A percentile compares a stretch with the other conserved stretches of the same genome.
These are phyloP conservation scores for Polyodon spathula DNA, from an alignment of 2,113 vertebrate species.

Conservation along the genomic window DNA sequence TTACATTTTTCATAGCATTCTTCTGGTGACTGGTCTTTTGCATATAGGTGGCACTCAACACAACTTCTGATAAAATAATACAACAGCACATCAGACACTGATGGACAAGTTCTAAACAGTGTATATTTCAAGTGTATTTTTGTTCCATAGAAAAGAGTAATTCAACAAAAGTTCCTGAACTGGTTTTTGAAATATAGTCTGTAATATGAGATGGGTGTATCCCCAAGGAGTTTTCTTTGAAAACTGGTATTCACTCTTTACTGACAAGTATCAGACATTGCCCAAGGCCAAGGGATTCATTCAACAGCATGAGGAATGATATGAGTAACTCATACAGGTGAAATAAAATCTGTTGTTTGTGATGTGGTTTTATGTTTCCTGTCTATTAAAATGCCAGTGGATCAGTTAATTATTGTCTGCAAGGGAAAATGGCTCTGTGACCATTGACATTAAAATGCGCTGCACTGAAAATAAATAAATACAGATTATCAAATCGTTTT, in stretches of 20 bases:
- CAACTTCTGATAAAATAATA: conserved; percentile 68
- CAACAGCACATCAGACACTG: conserved; percentile 20
- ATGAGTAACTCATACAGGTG: conserved; percentile 38
- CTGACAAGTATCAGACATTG: conserved; percentile 28
- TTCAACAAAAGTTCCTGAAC: conserved; percentile 28
- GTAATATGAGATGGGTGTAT: conserved; percentile 28
- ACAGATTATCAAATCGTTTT: too few species aligned
- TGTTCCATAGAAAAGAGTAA: conserved; percentile 25
- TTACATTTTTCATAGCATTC: conserved; percentile 73
- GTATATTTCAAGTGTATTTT: conserved; percentile 13
- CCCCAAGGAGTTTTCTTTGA: conserved; percentile 29
- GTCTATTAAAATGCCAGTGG: conserved; percentile 40
- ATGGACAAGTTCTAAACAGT: conserved; percentile 3
- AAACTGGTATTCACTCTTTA: conserved; percentile 5
- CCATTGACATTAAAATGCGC: too few species aligned
- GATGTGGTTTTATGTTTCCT: conserved; percentile 29
- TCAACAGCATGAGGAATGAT: conserved; percentile 37
- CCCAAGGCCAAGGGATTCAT: conserved; percentile 20
- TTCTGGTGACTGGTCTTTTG: conserved; percentile 42
- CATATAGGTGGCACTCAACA: conserved; percentile 82
- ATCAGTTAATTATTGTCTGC: conserved; percentile 7
- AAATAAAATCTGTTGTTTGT: conserved; percentile 40
- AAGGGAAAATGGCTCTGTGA: too few species aligned
- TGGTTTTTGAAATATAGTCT: conserved; percentile 2
- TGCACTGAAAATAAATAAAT: too few species aligned